Evolutionary conservation across 2,888 invertebrate species (phyloP).

Genomic region (Meandrusa payeni): DNA sequence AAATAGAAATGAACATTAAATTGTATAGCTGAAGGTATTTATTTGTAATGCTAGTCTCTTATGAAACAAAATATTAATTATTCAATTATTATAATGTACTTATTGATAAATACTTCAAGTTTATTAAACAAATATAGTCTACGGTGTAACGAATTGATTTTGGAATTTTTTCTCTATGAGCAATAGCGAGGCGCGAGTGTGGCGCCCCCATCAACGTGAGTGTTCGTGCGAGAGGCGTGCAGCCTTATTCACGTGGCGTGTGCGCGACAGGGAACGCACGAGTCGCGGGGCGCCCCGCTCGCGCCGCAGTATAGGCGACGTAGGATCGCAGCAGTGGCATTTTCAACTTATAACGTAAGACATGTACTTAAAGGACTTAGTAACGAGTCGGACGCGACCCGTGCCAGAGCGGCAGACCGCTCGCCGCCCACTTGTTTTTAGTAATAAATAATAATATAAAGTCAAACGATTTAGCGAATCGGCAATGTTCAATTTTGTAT

Average conservation of each 20-base stretch:
- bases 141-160: conserved; percentile 78
- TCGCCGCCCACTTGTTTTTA: conserved; percentile 71
- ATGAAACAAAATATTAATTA: conserved; percentile 80
- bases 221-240: conserved; percentile 1
- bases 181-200: conserved; percentile 49
- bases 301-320: conserved; percentile 58
- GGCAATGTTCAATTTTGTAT: conserved; percentile 80
- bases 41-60: conserved; percentile 81
- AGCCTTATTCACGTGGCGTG: neutral
- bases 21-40: conserved; percentile 81
- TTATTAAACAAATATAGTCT: conserved; percentile 78
- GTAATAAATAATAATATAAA: conserved; percentile 42
- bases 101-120: conserved; percentile 80
- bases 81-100: conserved; percentile 81
- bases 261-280: conserved; percentile 21
- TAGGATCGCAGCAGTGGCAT: conserved; percentile 77
- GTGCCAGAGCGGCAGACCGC: conserved; percentile 54
- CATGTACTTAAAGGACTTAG: conserved; percentile 72
- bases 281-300: conserved; percentile 24
- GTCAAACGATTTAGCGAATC: conserved; percentile 73
- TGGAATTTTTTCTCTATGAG: conserved; percentile 73
- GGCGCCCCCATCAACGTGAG: conserved; percentile 16
- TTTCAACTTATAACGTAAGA: conserved; percentile 75
- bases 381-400: conserved; percentile 53
- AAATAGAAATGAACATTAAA: conserved; percentile 77